Evolutionary conservation across 2,797 vertebrate species (phyloP).

Genomic region (Cynopterus sphinx): DNA sequence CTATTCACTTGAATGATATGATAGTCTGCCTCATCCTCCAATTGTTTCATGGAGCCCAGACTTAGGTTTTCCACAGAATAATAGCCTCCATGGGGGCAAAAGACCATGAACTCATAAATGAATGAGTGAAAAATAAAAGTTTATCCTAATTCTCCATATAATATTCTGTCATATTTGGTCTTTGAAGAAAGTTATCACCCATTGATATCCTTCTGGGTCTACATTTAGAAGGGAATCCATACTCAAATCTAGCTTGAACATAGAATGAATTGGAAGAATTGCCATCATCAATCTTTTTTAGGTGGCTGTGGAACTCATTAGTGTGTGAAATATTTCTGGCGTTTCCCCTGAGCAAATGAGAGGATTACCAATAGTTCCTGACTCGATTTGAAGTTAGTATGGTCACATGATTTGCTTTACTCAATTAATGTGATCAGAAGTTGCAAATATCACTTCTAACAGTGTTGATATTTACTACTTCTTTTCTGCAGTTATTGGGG

Average conservation of each 20-base stretch:
- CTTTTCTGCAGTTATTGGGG: background rate
- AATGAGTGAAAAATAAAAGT: conserved; percentile 4
- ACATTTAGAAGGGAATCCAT: background rate
- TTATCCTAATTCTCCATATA: background rate
- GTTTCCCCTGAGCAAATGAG: background rate
- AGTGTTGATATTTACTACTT: background rate
- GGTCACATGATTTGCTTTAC: background rate
- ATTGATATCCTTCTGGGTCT: background rate
- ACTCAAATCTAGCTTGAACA: background rate
- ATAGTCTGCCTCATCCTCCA: background rate
- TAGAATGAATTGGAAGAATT: background rate
- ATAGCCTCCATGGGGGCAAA: background rate
- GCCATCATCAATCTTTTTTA: background rate
- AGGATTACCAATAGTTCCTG: background rate
- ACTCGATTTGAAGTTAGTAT: background rate
- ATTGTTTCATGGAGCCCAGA: background rate
- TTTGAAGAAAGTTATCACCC: background rate
- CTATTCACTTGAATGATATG: background rate
- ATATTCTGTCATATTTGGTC: background rate
- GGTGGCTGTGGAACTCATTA: background rate
- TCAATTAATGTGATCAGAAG: conserved; percentile 3
- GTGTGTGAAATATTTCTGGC: background rate
- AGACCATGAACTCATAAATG: background rate
- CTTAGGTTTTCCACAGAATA: background rate
- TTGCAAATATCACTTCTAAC: background rate